These are phyloP conservation scores for Pygoscelis antarcticus DNA, from an alignment of 2,113 vertebrate species.

Conservation along the genomic window DNA sequence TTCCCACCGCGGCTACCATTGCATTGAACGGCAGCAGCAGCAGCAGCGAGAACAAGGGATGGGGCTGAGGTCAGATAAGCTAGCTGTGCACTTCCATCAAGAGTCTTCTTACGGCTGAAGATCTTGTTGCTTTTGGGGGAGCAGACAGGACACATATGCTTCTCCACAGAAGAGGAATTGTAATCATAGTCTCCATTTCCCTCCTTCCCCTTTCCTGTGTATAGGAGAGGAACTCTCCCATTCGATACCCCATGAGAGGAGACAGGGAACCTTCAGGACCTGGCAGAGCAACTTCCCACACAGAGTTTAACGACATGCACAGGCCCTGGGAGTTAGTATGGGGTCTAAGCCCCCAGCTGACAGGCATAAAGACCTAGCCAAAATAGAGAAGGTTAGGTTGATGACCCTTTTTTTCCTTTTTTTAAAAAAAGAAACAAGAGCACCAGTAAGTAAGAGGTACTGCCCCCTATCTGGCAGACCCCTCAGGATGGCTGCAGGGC, in stretches of 20 bases:
- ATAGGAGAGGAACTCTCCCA: background rate
- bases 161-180: background rate
- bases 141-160: background rate
- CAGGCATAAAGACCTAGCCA: background rate
- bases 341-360: background rate
- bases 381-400: background rate
- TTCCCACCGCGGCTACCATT: background rate
- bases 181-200: background rate
- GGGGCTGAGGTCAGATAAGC: background rate
- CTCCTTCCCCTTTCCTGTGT: background rate
- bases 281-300: background rate
- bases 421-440: background rate
- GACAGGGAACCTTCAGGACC: background rate
- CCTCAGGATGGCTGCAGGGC: background rate
- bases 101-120: background rate
- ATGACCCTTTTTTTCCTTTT: background rate
- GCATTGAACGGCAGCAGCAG: accelerated
- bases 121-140: background rate
- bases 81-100: background rate
- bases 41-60: accelerated
- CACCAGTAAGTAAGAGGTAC: background rate
- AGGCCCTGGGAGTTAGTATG: background rate
- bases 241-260: background rate
- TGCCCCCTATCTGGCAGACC: background rate
- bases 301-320: background rate